These are phyloP conservation scores for Harpagus bidentatus DNA, from an alignment of 2,113 vertebrate species.

Conservation along the genomic window DNA sequence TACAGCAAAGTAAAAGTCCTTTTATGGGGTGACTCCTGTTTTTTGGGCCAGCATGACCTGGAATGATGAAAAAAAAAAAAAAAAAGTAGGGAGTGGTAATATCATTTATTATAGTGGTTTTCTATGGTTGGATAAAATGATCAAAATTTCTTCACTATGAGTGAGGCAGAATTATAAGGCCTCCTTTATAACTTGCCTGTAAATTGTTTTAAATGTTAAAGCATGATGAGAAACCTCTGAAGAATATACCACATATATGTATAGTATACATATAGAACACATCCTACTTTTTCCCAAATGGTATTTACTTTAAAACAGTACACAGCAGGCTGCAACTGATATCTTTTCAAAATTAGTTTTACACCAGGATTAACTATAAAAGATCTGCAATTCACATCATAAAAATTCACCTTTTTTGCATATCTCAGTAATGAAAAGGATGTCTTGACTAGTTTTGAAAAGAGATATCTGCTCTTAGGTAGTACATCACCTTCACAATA, in stretches of 20 bases:
- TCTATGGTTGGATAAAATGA: background rate
- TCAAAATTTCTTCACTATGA: background rate
- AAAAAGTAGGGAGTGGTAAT: background rate
- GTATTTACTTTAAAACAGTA: background rate
- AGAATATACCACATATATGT: background rate
- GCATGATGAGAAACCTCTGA: background rate
- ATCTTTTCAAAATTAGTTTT: background rate
- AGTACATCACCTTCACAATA: background rate
- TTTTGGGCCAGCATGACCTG: background rate
- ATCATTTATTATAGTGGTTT: background rate
- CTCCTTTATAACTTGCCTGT: background rate
- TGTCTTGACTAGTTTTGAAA: background rate
- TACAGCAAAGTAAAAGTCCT: background rate
- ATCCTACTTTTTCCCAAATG: background rate
- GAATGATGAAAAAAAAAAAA: background rate
- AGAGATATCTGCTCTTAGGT: background rate
- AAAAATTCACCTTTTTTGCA: background rate
- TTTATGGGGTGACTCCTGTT: background rate
- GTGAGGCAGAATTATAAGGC: background rate
- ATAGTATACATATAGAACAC: background rate
- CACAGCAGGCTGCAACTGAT: background rate
- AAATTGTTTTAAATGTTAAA: background rate
- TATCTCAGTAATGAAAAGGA: background rate
- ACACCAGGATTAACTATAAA: background rate
- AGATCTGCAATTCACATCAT: background rate